phyloP scores from a whole-genome alignment of 2,797 vertebrate species.

The Allobates femoralis region DNA sequence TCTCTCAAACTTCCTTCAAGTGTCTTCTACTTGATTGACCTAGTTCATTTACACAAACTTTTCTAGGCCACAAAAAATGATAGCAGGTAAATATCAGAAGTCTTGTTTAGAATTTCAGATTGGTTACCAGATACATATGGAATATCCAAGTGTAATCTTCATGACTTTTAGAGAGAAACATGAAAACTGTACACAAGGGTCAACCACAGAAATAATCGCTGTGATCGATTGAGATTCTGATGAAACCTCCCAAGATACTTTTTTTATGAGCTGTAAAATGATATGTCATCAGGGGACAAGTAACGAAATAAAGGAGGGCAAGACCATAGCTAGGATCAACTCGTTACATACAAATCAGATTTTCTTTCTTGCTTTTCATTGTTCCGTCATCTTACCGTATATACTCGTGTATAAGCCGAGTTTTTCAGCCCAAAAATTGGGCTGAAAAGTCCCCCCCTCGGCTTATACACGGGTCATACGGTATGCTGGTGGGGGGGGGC shows the following conservation, averaged over 20 bases:
- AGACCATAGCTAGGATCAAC: no score
- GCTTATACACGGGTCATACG: no score
- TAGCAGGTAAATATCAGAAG: conserved; percentile 14
- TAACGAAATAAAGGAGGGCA: no score
- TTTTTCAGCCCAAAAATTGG: no score
- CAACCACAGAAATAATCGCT: background rate
- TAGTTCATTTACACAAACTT: conserved; percentile 3
- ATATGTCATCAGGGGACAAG: no score
- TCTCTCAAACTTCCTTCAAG: background rate
- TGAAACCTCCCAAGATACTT: background rate
- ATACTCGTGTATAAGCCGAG: no score
- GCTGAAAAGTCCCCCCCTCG: no score
- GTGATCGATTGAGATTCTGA: background rate
- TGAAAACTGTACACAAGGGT: background rate
- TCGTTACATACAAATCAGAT: no score
- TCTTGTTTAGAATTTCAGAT: background rate
- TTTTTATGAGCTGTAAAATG: no score
- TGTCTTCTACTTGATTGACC: background rate
- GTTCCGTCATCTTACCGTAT: no score
- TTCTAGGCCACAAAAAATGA: background rate
- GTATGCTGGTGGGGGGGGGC: no score
- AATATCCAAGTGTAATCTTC: background rate
- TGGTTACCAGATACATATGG: background rate
- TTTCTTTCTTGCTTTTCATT: no score
- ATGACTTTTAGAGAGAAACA: conserved; percentile 3